These are phyloP conservation scores for Drosophila basisetae DNA, from an alignment of 2,888 invertebrate species.

Conservation along the genomic window DNA sequence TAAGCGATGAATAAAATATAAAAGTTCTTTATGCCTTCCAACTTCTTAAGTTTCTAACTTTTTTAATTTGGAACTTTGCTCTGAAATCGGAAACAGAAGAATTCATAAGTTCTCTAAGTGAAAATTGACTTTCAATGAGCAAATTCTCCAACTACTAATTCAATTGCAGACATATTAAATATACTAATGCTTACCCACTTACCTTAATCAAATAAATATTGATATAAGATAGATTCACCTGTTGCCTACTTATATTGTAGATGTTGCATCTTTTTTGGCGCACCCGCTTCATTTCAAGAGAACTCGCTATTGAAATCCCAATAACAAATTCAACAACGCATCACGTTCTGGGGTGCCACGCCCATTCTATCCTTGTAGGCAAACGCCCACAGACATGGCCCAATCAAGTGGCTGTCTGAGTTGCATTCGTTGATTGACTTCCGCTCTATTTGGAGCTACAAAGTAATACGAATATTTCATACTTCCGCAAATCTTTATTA, in stretches of 20 bases:
- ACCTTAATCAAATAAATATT: background rate
- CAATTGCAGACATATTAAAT: background rate
- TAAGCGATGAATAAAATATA: background rate
- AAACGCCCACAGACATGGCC: constrained; percentile 43
- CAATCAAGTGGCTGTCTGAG: constrained; percentile 64
- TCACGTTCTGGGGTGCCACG: constrained; percentile 21
- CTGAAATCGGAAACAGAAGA: background rate
- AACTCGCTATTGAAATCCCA: constrained; percentile 1
- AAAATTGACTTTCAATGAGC: background rate
- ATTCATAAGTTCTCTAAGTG: background rate
- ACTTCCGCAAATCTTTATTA: constrained; percentile 77
- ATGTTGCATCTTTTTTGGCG: constrained; percentile 7
- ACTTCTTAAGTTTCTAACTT: background rate
- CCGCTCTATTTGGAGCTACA: constrained; percentile 78
- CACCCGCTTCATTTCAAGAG: background rate
- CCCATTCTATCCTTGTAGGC: constrained; percentile 13
- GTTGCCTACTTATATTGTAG: background rate
- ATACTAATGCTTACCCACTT: background rate
- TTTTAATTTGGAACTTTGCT: background rate
- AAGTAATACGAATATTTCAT: constrained; percentile 79
- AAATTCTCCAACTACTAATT: background rate
- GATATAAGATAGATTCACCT: background rate
- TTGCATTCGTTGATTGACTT: constrained; percentile 75
- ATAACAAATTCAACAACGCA: constrained; percentile 25
- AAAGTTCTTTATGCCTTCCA: no score